These are phyloP conservation scores for Esox niger DNA, from an alignment of 2,113 vertebrate genomes.

Conservation along the genomic window DNA sequence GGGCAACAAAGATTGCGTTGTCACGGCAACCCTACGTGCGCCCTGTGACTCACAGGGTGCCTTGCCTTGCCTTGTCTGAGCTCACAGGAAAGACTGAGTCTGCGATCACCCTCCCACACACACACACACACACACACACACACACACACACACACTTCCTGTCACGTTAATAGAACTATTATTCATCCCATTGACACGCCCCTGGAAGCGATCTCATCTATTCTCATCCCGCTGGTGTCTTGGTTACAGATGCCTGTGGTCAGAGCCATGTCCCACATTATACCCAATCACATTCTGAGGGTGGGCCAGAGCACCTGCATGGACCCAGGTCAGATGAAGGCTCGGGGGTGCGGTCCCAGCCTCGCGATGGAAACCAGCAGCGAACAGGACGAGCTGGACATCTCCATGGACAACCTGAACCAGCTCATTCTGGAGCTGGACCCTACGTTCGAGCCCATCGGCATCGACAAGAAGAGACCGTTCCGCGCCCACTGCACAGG, in stretches of 20 bases:
- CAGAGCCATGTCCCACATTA: slow-evolving; percentile 69
- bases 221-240: slow-evolving; percentile 3
- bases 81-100: not conserved
- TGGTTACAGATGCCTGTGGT: slow-evolving; percentile 47
- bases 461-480: slow-evolving; percentile 14
- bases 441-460: slow-evolving; percentile 74
- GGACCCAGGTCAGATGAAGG: slow-evolving; percentile 32
- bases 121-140: slow-evolving; percentile 14
- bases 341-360: slow-evolving; percentile 11
- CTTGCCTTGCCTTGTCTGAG: slow-evolving; percentile 49
- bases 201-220: slow-evolving; percentile 26
- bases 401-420: slow-evolving; percentile 78
- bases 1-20: slow-evolving; percentile 39
- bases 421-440: slow-evolving; percentile 82
- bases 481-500: slow-evolving; percentile 45
- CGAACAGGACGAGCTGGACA: slow-evolving; percentile 15
- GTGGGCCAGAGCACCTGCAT: slow-evolving; percentile 76
- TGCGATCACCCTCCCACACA: not conserved
- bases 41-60: slow-evolving; percentile 48
- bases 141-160: slow-evolving; percentile 14
- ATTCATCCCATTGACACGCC: slow-evolving; percentile 3
- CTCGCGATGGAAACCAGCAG: not conserved
- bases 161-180: too few species aligned
- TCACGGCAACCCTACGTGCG: slow-evolving; percentile 37
- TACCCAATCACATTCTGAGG: slow-evolving; percentile 74